phyloP scores from a whole-genome alignment of 2,888 invertebrate genomes.

The Heliconius aoede region DNA sequence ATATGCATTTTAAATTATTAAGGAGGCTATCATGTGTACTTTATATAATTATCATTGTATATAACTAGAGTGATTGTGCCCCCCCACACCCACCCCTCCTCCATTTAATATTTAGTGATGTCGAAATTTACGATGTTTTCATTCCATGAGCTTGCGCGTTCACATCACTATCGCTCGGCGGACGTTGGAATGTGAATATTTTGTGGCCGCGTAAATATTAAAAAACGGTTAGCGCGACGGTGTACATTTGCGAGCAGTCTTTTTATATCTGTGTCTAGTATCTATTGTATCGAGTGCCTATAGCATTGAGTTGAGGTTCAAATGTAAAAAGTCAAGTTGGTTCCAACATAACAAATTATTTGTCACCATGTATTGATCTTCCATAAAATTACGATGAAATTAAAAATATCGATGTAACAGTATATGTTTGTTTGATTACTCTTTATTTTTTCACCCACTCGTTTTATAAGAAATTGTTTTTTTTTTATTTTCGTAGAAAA shows the following conservation, averaged over 20 bases:
- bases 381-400: slow-evolving; percentile 84
- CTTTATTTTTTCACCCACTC: neutral
- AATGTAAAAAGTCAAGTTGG: slow-evolving; percentile 82
- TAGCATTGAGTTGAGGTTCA: slow-evolving; percentile 82
- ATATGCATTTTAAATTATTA: slow-evolving; percentile 51
- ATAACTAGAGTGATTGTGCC: slow-evolving; percentile 78
- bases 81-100: slow-evolving; percentile 64
- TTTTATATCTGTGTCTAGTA: slow-evolving; percentile 81
- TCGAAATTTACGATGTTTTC: slow-evolving; percentile 65
- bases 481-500: too few species aligned
- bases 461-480: too few species aligned
- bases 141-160: slow-evolving; percentile 78
- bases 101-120: slow-evolving; percentile 67
- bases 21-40: slow-evolving; percentile 68
- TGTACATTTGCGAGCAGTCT: slow-evolving; percentile 76
- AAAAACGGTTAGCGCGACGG: slow-evolving; percentile 69
- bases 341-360: slow-evolving; percentile 70
- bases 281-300: slow-evolving; percentile 83
- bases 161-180: slow-evolving; percentile 49
- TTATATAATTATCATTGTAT: slow-evolving; percentile 67
- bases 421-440: slow-evolving; percentile 69
- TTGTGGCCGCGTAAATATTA: slow-evolving; percentile 77
- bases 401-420: slow-evolving; percentile 84
- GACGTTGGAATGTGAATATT: slow-evolving; percentile 80
- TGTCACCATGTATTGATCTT: slow-evolving; percentile 84